These are phyloP conservation scores for Petrocephalus schoutedeni DNA, from an alignment of 2,797 vertebrate species.

Conservation along the genomic window DNA sequence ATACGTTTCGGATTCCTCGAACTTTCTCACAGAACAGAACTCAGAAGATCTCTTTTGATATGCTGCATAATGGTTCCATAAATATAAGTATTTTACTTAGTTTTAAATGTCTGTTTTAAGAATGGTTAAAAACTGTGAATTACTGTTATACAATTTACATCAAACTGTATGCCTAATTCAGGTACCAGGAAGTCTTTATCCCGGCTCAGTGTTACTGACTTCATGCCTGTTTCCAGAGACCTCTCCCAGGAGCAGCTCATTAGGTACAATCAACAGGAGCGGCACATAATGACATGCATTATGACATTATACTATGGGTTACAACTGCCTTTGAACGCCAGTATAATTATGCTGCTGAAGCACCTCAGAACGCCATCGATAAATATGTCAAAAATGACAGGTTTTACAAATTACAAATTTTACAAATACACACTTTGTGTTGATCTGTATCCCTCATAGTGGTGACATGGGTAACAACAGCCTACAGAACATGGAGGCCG, in stretches of 20 bases:
- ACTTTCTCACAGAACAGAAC: neutral
- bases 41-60: neutral
- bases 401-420: too few relatives aligned
- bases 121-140: neutral
- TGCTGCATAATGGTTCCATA: neutral
- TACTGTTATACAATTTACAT: neutral
- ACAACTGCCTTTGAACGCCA: neutral
- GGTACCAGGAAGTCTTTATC: constrained; percentile 68
- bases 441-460: constrained; percentile 37
- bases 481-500: constrained; percentile 69
- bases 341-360: neutral
- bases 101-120: neutral
- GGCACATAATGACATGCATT: neutral
- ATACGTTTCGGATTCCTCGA: neutral
- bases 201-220: constrained; percentile 69
- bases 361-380: neutral
- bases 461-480: constrained; percentile 71
- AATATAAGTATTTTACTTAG: neutral
- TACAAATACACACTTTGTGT: neutral
- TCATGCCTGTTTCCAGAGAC: constrained; percentile 72
- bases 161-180: constrained; percentile 13
- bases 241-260: constrained; percentile 74
- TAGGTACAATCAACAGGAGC: constrained; percentile 48
- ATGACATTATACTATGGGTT: neutral
- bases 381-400: neutral